Conservation (phyloP, 2,797 vertebrate genomes). For the Sebastes trivittatus region DNA sequence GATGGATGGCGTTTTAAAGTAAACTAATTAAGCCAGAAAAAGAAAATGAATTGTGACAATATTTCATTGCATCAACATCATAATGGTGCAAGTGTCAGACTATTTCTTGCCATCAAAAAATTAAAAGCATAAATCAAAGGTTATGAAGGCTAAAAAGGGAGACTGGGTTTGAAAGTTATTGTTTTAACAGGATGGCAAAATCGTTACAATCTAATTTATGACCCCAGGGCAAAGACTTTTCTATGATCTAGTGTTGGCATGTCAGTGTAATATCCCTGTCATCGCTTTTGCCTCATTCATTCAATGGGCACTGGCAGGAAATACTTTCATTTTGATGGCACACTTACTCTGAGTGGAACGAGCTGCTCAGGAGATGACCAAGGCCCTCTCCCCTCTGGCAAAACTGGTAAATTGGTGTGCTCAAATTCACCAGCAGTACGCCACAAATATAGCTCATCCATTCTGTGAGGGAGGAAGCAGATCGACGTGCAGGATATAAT, state of each 20-base stretch:
- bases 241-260: slow-evolving; percentile 73
- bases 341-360: slow-evolving; percentile 47
- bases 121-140: slow-evolving; percentile 97
- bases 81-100: slow-evolving; percentile 87
- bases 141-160: slow-evolving; percentile 67
- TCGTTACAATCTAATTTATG: slow-evolving; percentile 90
- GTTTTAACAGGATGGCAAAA: slow-evolving; percentile 89
- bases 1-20: slow-evolving; percentile 92
- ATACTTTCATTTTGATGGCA: slow-evolving; percentile 60
- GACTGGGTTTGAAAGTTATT: slow-evolving; percentile 83
- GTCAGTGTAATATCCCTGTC: slow-evolving; percentile 72
- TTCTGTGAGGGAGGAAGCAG: slow-evolving; percentile 22
- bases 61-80: slow-evolving; percentile 88
- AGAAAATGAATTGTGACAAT: slow-evolving; percentile 91
- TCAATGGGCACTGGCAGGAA: slow-evolving; percentile 66
- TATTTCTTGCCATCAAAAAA: slow-evolving; percentile 92
- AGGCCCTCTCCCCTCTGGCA: slow-evolving; percentile 15
- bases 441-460: slow-evolving; percentile 26
- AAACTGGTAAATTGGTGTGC: slow-evolving; percentile 26
- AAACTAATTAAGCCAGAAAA: slow-evolving; percentile 91
- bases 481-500: slow-evolving; percentile 23
- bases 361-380: slow-evolving; percentile 44
- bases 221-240: slow-evolving; percentile 77
- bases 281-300: slow-evolving; percentile 60
- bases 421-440: slow-evolving; percentile 21